Conservation (phyloP, 2,888 invertebrate species). For the Vannuccia rotundouncinata region DNA sequence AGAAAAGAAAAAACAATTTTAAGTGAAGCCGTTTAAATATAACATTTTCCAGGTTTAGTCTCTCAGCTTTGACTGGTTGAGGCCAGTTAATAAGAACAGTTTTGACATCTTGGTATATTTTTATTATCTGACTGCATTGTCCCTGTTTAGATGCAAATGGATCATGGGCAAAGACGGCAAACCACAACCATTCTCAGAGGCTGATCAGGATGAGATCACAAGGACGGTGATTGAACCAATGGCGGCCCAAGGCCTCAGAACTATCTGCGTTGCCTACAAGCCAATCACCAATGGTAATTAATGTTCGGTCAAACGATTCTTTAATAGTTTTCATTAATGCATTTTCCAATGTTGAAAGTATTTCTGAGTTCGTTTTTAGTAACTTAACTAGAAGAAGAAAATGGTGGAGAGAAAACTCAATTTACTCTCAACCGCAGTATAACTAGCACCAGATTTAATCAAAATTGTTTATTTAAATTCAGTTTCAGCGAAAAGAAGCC, state of each 20-base stretch:
- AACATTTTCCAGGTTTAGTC: no score
- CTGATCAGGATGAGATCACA: conserved; percentile 78
- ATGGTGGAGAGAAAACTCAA: neutral
- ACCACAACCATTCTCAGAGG: conserved; percentile 31
- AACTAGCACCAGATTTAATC: no score
- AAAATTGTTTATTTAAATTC: no score
- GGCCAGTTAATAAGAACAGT: no score
- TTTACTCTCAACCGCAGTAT: no score
- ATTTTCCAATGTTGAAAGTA: neutral
- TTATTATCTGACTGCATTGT: no score
- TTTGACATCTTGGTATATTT: no score
- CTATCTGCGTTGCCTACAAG: conserved; percentile 86
- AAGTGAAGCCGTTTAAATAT: no score
- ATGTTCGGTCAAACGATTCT: no score
- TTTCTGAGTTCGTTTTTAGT: neutral
- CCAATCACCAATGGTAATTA: conserved; percentile 71
- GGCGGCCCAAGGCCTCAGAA: conserved; percentile 91
- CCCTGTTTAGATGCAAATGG: conserved; percentile 8
- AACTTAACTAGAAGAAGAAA: neutral
- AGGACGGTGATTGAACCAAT: conserved; percentile 92
- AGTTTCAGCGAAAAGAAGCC: no score
- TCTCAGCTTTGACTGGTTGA: no score
- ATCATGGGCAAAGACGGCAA: conserved; percentile 8
- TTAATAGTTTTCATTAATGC: neutral
- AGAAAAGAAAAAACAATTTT: no score